Conservation (phyloP, 2,113 vertebrate genomes). For the Nycticryphes semicollaris region DNA sequence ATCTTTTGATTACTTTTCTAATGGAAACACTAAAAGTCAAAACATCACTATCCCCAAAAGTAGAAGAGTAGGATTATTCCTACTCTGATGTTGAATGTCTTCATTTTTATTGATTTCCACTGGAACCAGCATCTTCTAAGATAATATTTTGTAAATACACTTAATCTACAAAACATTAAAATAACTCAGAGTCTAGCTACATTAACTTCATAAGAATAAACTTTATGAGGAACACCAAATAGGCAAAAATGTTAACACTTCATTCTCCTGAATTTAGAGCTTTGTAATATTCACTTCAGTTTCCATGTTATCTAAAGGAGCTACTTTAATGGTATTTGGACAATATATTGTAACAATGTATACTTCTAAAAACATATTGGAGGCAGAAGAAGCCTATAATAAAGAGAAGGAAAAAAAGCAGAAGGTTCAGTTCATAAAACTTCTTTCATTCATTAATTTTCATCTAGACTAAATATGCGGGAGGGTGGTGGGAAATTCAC, state of each 20-base stretch:
- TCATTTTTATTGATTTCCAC: neutral
- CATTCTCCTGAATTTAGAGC: slow-evolving; percentile 14
- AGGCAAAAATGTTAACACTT: slow-evolving; percentile 35
- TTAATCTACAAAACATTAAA: slow-evolving; percentile 12
- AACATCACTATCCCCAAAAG: neutral
- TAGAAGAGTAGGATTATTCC: neutral
- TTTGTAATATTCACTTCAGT: slow-evolving; percentile 33
- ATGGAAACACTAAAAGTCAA: neutral
- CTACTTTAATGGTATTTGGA: slow-evolving; percentile 28
- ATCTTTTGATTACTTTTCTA: neutral
- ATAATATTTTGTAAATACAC: neutral
- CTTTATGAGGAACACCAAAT: neutral
- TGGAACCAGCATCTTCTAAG: neutral
- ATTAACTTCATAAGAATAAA: slow-evolving; percentile 21
- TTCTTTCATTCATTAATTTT: neutral
- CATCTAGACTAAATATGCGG: neutral
- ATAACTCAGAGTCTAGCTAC: slow-evolving; percentile 8
- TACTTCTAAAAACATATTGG: slow-evolving; percentile 5
- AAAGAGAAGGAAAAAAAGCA: neutral
- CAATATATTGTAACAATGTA: slow-evolving; percentile 1
- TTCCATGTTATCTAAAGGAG: slow-evolving; percentile 17
- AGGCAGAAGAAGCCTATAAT: neutral
- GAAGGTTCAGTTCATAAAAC: neutral
- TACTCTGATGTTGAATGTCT: neutral
- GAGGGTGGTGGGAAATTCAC: neutral